Conservation (phyloP, 2,797 vertebrate species). For the Babyrousa celebensis region DNA sequence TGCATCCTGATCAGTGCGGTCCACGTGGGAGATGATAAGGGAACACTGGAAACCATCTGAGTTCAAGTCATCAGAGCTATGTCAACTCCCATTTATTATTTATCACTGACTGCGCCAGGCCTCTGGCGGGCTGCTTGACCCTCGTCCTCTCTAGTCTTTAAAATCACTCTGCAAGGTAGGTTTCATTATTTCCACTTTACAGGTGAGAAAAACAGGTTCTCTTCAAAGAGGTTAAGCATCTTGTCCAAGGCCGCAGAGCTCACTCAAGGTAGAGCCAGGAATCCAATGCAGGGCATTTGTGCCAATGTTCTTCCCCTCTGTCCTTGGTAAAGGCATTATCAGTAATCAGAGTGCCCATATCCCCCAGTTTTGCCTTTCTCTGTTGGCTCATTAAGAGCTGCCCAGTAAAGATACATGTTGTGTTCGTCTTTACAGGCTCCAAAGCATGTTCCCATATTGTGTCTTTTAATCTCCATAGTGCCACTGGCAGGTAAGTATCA, state of each 20-base stretch:
- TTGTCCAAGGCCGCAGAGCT: not conserved
- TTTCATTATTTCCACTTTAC: slow-evolving; percentile 19
- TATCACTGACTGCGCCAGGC: not conserved
- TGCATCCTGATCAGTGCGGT: not conserved
- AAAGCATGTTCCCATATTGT: not conserved
- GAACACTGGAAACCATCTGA: not conserved
- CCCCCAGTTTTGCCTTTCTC: not conserved
- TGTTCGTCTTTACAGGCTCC: not conserved
- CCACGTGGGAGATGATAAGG: not conserved
- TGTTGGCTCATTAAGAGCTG: not conserved
- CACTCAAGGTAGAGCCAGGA: slow-evolving; percentile 12
- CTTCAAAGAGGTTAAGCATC: slow-evolving; percentile 15
- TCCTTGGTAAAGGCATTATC: not conserved
- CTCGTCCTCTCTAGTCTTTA: slow-evolving; percentile 45
- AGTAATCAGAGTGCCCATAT: not conserved
- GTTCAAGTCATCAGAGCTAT: not conserved
- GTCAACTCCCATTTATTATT: slow-evolving; percentile 7
- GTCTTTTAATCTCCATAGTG: slow-evolving; percentile 2
- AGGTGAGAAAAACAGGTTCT: slow-evolving; percentile 12
- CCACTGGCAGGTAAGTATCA: not conserved
- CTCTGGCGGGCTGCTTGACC: not conserved
- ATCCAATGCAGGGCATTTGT: not conserved
- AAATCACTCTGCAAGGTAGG: slow-evolving; percentile 19
- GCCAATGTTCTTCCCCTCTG: not conserved
- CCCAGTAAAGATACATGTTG: not conserved